Base-by-base conservation (phyloP, 1,140 invertebrate genomes). In the Drosophila sproati region DNA sequence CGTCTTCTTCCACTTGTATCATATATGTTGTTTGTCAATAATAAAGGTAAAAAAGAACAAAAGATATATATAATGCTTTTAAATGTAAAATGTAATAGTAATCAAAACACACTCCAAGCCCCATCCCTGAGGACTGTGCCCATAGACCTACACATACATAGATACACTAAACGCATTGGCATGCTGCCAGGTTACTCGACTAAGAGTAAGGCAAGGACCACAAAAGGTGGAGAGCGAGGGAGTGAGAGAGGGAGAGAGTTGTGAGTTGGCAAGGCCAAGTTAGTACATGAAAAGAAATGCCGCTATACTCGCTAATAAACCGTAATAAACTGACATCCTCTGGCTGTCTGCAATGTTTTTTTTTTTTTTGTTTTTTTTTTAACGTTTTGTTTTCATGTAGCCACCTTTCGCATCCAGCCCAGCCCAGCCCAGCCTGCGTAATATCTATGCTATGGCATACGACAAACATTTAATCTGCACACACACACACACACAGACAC, bases 381-480 rank as follows among this genome's bases (percentile, higher is more conserved):
- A 20, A 20, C 32, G 41, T 52, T 71, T 64, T 64, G 68, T 64
- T 55, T 62, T 63, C 50, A 45, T 68, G 57, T 68, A 39, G 56
- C 34, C 68, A 62, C 45, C 63, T 12, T 47, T 29, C 2, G 7
- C 55, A 29, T 20, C 20, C 20, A 20, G 20, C 20, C 20, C 35
- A 4, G 10, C 34, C 2, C 45, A 12, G 4, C n/a, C 48, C 10
- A 28, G 29, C 32, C n/a, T 51, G 37, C 54, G 32, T 5, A 29
- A 52, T 41, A 34, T 55, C 64, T 51, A 31, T 48, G 68, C 47
- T 52, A 51, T 47, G 39, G 75, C 76, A 66, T 66, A 82, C 63
- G 83, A 82, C 82, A 88, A 87, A 87, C 82, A 88, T 87, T 87
- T 82, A 87, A 87, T 88, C 82, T 82, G 66, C 72, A 82, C 79